Conservation (phyloP, 2,797 vertebrate genomes). For the Bucorvus abyssinicus region DNA sequence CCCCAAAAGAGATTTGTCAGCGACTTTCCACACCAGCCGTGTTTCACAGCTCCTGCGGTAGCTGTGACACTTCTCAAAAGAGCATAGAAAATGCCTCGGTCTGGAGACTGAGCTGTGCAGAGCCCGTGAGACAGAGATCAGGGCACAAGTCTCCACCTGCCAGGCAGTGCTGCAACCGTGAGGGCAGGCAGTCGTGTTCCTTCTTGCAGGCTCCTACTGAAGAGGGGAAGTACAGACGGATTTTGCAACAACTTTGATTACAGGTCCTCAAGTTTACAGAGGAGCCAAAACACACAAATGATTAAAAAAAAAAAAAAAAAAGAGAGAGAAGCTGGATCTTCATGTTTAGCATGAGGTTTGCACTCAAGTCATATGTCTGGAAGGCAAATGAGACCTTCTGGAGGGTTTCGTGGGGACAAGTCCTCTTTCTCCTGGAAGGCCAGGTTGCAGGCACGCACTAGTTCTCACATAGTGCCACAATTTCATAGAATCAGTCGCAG, state of each 20-base stretch:
- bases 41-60: neutral
- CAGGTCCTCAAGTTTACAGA: neutral
- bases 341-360: accelerated
- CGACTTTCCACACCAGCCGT: accelerated
- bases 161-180: neutral
- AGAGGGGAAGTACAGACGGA: neutral
- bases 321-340: neutral
- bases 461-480: neutral
- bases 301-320: neutral
- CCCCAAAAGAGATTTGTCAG: neutral
- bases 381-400: neutral
- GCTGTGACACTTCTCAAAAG: neutral
- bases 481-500: neutral
- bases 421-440: neutral
- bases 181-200: neutral
- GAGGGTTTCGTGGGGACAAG: neutral
- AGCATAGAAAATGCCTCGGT: neutral
- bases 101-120: neutral
- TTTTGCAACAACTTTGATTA: constrained; percentile 9
- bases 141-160: constrained; percentile 12
- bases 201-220: neutral
- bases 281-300: neutral
- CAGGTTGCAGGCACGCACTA: neutral
- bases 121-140: neutral
- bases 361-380: accelerated